phyloP scores from a whole-genome alignment of 1,140 invertebrate species.

The Oppia nitens region DNA sequence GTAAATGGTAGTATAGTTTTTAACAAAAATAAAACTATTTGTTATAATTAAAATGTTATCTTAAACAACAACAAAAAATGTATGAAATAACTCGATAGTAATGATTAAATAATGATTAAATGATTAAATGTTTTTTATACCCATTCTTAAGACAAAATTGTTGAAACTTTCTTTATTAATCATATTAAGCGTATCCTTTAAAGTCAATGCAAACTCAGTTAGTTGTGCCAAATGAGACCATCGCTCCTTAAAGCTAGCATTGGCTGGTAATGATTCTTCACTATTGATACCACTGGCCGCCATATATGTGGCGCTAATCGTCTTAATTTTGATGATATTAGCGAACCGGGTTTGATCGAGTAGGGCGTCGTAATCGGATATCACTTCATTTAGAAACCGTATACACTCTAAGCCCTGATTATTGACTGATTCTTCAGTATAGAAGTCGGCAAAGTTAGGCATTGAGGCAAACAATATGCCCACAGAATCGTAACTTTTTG shows the following conservation, averaged over 20 bases:
- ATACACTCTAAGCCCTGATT: constrained; percentile 90
- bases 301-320: constrained; percentile 95
- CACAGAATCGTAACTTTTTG: constrained; percentile 77
- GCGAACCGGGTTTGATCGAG: constrained; percentile 64
- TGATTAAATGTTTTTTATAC: constrained; percentile 25
- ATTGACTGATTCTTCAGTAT: constrained; percentile 84
- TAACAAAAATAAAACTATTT: no score
- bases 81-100: not conserved
- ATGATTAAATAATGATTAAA: not conserved
- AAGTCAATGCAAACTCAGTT: constrained; percentile 74
- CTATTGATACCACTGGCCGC: constrained; percentile 77
- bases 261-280: constrained; percentile 35
- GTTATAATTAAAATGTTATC: no score
- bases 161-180: constrained; percentile 92
- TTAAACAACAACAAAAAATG: constrained; percentile 12
- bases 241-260: constrained; percentile 44
- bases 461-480: constrained; percentile 85
- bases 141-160: constrained; percentile 83
- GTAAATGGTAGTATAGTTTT: no score
- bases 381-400: constrained; percentile 90
- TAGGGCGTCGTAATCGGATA: constrained; percentile 88
- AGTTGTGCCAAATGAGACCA: constrained; percentile 69
- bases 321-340: constrained; percentile 87
- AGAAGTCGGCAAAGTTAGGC: constrained; percentile 88
- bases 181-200: constrained; percentile 67